Evolutionary conservation across 2,888 invertebrate species (phyloP), one percentile per base, ranked within the genome.

Genomic region (Dasypolia templi): DNA sequence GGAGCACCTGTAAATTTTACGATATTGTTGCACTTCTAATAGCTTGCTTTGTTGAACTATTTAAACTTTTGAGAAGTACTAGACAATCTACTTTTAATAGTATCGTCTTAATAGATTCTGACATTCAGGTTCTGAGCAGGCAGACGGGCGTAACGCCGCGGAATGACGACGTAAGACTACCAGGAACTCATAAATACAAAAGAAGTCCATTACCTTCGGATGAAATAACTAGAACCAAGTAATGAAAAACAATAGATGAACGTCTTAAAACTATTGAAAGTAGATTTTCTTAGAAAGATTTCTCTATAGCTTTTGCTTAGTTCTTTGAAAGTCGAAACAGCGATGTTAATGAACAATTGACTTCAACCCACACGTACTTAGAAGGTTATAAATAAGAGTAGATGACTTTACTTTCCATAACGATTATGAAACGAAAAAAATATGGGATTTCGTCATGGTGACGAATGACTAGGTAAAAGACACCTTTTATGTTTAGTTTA

Each of bases 221-320:
- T 69, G 35, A 67, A 49, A n/a, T 35, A 29, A 29, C 35, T 32
- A 39, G 22, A 55, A 53, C 42, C 17, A 65, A 39, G 32, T 61
- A 53, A 44, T 26, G 7, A 55, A 66, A 81, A 82, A 75, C 66
- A 75, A 79, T 69, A 44, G 64, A 53, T 39, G n/a, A n/a, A 51
- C 14, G 44, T 55, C 32, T 44, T 39, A 42, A 39, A 46, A 32
- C 42, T 26, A 39, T 69, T 53, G 67, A 68, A 83, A 79, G 83
- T 61, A 42, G 22, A 14, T 56, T 68, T 83, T 71, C 80, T 83
- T 56, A 9, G 81, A 81, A 81, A 71, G 1, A 53, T 61, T 56
- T 79, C 53, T 83, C 66, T 32, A n/a, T 12, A 39, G 49, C 12
- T 29, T 17, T 12, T 32, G 49, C 26, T 42, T 14, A 51, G 11